Base-by-base conservation (phyloP, 2,888 invertebrate genomes). In the Pocota personata region DNA sequence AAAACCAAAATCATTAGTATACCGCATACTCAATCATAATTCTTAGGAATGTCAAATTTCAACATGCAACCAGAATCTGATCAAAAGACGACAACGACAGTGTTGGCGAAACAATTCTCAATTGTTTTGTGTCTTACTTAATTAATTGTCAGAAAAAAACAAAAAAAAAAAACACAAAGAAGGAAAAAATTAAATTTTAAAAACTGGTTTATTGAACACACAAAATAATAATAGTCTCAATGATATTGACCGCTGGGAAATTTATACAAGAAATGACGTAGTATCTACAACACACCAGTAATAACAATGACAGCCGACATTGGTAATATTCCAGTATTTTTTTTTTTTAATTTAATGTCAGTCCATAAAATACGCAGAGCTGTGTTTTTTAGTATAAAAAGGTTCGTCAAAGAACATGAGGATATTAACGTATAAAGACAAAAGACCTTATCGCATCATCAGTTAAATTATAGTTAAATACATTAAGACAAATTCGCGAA, bases 1-100 rank as follows among this genome's bases (percentile, higher is more conserved):
- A 67, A 78, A 71, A 64, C 58, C 21, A 80, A 73, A 55, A 71
- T 79, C 64, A 64, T 57, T 72, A 57, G 27, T 40, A 32, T 21
- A 50, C 66, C 73, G 40, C 58, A 32, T 43, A 80, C 52, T 80
- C 80, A 52, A 80, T 80, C 80, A 80, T 80, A 60, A 80, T 80
- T 52, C 64, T 27, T n/a, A 40, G 16, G 30, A 67, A 52, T 67
- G 67, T 73, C 73, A 58, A 40, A 30, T 32, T 30, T 72, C n/a
- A 57, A 50, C 79, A 72, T 72, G 79, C 79, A 62, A 72, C 21
- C 35, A 35, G 37, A 57, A 55, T 40, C 32, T 30, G 62, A 48
- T 52, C 60, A 35, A 72, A 52, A 19, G 27, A 27, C 66, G 43
- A 10, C 12, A 46, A 24, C 19, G 66, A 43, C 24, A 32, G 32